Evolutionary conservation across 2,888 invertebrate genomes (phyloP), one percentile per base, ranked within the genome.

Genomic region (Xanthorhoe designata): DNA sequence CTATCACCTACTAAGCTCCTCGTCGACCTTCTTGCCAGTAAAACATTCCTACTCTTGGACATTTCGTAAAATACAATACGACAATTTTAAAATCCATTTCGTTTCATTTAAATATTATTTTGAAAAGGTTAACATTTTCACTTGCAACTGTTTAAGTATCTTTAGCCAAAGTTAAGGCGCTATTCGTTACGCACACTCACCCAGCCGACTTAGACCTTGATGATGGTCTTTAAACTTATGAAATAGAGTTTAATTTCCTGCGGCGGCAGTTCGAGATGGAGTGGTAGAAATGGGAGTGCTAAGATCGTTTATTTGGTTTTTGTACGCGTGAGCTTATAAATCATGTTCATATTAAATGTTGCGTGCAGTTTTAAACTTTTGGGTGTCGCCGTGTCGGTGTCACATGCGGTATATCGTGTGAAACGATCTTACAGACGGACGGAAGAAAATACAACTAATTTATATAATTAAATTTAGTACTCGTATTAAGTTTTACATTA

Each of bases 281-380:
- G 18, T 62, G 50, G 60, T 38, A 62, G 61, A 61, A 65, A 68
- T 49, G 47, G 45, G 67, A 69, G 61, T 49, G 53, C 45, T 29
- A 53, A 32, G 52, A 60, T 64, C 66, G 58, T 69, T 65, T 60
- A 62, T 70, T 62, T 61, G 55, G 64, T 71, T 82, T 82, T 82
- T 85, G 78, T 82, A 71, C 69, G 77, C 74, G 72, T 51, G 64
- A 71, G 58, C 54, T 54, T 69, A 86, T 88, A 87, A 87, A 87
- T 88, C 82, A 86, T 81, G 79, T 72, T 69, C 70, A 71, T 60
- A 73, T 71, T 85, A 81, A 89, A 89, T 89, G 89, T 88, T 76
- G 80, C 90, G 87, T 90, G 88, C 85, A 84, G 82, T 85, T 88
- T 86, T 81, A 85, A 87, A 76, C 80, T 81, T 79, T 77, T 76